A percentile compares a stretch with the other conserved stretches of the same genome.
These are phyloP conservation scores for Drusus annulatus DNA, from an alignment of 1,140 invertebrate genomes.

Conservation along the genomic window DNA sequence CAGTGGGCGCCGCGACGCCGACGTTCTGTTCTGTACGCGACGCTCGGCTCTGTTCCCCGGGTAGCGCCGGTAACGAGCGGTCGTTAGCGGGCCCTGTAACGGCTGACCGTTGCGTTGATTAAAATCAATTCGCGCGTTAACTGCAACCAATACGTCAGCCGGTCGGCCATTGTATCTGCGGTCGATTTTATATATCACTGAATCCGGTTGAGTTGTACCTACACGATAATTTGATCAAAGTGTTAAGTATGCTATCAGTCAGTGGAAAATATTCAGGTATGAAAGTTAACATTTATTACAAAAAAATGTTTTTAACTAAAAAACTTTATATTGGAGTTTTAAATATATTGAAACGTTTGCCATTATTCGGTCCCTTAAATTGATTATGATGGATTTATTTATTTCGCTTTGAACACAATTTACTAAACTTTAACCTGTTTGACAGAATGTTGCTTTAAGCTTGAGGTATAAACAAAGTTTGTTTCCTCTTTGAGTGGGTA, in stretches of 20 bases:
- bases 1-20: not conserved
- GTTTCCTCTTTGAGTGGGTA: too few relatives aligned
- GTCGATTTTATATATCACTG: not conserved
- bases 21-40: not conserved
- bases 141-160: constrained; percentile 43
- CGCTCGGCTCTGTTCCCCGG: not conserved
- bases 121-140: constrained; percentile 51
- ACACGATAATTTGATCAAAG: not conserved
- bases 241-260: not conserved
- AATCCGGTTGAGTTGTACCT: not conserved
- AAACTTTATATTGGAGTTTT: too few relatives aligned
- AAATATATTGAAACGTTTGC: too few relatives aligned
- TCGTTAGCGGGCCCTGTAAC: constrained; percentile 26
- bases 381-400: too few relatives aligned
- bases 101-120: constrained; percentile 39
- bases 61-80: constrained; percentile 26
- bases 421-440: too few relatives aligned
- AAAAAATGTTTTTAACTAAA: too few relatives aligned
- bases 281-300: not conserved
- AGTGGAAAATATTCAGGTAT: not conserved
- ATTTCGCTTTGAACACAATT: too few relatives aligned
- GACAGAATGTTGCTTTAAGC: too few relatives aligned
- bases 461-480: too few relatives aligned
- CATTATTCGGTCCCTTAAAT: too few relatives aligned
- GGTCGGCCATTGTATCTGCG: not conserved